Base-by-base conservation (phyloP, 2,888 invertebrate species). In the Tyria jacobaeae region DNA sequence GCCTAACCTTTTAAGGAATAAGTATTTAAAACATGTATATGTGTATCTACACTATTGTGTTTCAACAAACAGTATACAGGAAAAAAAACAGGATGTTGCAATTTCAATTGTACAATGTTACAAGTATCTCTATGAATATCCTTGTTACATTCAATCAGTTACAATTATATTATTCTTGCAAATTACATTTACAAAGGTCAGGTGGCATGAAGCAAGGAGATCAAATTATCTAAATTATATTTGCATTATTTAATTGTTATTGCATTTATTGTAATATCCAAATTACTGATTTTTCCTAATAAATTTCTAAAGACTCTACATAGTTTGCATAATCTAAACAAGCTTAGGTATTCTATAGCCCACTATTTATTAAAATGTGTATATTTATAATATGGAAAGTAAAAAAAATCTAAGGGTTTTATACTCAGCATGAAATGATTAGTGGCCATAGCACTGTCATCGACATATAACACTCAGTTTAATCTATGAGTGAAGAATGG, bases 71-170 rank as follows among this genome's bases (percentile, higher is more conserved):
- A 21, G 54, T 58, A 54, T 55, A 68, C 54, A 66, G 60, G 25
- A 39, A 64, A 55, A 73, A 78, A 56, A 35, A 72, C 81, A 81
- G 84, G 84, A 84, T 79, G 67, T 62, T 68, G 68, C 82, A 83
- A 82, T 82, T 79, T 62, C 56, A 66, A 66, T 73, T 65, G 61
- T 54, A n/a, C n/a, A n/a, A n/a, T n/a, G 56, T 65, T 69, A 62
- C 58, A 58, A 60, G 64, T 67, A 73, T 62, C 61, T 68, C 60
- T 31, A 55, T 53, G 58, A 59, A 71, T 70, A 69, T 79, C 76
- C 73, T 74, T 66, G 58, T 77, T 66, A 77, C 60, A 44, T 49
- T 62, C 17, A 3, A 62, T 47, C 0, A 7, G 51, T 37, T 25
- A 39, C 52, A 60, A 53, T 53, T 59, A 37, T 25, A 17, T 58